Conservation (phyloP, 2,888 invertebrate species). For the Dolichopus griseipennis region DNA sequence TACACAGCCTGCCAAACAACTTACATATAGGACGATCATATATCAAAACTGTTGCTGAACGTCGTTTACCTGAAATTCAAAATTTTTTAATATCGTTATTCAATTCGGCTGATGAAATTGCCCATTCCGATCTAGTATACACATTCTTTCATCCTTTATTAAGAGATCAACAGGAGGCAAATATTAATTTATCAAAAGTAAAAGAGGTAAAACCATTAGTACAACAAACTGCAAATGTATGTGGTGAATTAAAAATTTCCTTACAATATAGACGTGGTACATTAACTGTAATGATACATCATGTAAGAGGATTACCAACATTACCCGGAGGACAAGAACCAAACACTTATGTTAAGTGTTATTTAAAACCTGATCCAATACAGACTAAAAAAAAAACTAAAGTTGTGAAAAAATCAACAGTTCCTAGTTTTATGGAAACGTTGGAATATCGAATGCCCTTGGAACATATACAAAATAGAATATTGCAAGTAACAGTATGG, state of each 20-base stretch:
- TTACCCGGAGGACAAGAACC: conserved; percentile 74
- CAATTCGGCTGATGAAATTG: conserved; percentile 82
- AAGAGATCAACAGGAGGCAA: conserved; percentile 86
- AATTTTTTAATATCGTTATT: conserved; percentile 80
- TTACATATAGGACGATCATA: conserved; percentile 86
- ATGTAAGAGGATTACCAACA: conserved; percentile 78
- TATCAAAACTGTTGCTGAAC: conserved; percentile 89
- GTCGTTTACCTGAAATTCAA: conserved; percentile 80
- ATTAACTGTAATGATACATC: conserved; percentile 73
- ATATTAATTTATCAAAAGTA: conserved; percentile 66
- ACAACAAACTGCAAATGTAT: conserved; percentile 42
- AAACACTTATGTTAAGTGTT: conserved; percentile 82
- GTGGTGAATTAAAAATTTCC: conserved; percentile 71
- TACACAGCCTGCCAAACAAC: conserved; percentile 68
- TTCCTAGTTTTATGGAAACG: conserved; percentile 98
- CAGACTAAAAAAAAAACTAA: conserved; percentile 94
- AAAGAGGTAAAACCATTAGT: conserved; percentile 45
- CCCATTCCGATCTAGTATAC: conserved; percentile 92
- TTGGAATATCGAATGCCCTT: conserved; percentile 80
- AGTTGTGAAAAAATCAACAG: conserved; percentile 81
- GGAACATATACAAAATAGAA: conserved; percentile 64
- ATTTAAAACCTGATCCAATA: conserved; percentile 83
- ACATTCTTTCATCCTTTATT: conserved; percentile 97
- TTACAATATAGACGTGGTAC: conserved; percentile 66
- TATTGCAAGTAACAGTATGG: conserved; percentile 90